These are phyloP conservation scores for Pyrocephalus nanus DNA, from an alignment of 2,797 vertebrate species.

Conservation along the genomic window DNA sequence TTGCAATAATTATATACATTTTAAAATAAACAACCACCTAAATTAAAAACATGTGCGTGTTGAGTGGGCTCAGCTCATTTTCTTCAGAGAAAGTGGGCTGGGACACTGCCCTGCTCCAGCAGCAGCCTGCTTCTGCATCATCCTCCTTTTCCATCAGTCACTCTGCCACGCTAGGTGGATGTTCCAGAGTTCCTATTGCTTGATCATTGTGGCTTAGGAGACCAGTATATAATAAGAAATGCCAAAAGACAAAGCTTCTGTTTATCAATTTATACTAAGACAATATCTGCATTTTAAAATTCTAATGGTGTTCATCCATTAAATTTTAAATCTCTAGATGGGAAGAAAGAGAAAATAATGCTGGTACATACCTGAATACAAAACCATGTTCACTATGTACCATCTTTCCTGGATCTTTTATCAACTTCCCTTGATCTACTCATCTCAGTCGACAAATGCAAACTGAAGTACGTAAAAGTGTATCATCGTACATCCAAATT, in stretches of 20 bases:
- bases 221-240: not conserved
- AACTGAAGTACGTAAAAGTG: not conserved
- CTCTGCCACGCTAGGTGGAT: no score
- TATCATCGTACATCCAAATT: not conserved
- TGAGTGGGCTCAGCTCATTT: not conserved
- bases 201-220: not conserved
- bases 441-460: not conserved
- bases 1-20: not conserved
- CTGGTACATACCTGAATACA: not conserved
- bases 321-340: not conserved
- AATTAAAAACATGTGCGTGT: not conserved
- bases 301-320: not conserved
- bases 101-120: not conserved
- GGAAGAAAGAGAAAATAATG: not conserved
- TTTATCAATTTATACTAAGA: not conserved
- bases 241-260: not conserved
- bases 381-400: fast-evolving
- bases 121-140: not conserved
- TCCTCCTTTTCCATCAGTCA: not conserved
- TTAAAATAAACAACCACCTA: not conserved
- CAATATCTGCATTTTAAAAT: not conserved
- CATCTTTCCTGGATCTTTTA: not conserved
- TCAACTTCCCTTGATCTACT: not conserved
- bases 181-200: not conserved
- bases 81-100: not conserved